Evolutionary conservation across 2,888 invertebrate genomes (phyloP), one percentile per base, ranked within the genome.

Genomic region (Eumerus sabulonum): DNA sequence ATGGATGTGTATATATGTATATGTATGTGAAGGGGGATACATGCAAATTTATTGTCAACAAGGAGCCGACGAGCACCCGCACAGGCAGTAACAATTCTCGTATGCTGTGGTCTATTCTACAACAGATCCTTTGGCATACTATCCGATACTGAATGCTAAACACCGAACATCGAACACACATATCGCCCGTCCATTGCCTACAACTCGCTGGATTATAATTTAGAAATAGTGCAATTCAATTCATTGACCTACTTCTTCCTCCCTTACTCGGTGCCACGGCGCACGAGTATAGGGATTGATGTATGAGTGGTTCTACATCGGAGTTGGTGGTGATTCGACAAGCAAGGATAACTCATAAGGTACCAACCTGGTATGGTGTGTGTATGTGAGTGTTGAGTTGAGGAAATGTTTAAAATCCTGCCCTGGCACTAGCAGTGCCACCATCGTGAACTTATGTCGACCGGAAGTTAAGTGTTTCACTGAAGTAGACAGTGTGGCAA

Each of bases 151-250:
- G 57, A 44, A 27, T 27, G 7, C 53, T 63, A 54, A 44, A 40
- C 36, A 54, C 38, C 38, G 13, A 47, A n/a, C 27, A 27, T 35
- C 59, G 35, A 19, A 18, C 19, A 66, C 47, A 56, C 66, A 44
- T 36, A 44, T 27, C 66, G 60, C 62, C 57, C 63, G 59, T 45
- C 73, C 53, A 73, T 74, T 63, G 68, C 74, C 79, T 64, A 74
- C 74, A n/a, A 60, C 67, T 70, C 64, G 62, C 63, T 74, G 64
- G 71, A 66, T 76, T 76, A 81, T 81, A 81, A 81, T 76, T 81
- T 81, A 71, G 76, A 81, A 81, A 81, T 81, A 81, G 76, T 81
- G 81, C 81, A 81, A 81, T 81, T 81, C 81, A 76, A 81, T 81
- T 81, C 81, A 81, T 76, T 81, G 81, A 76, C 81, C 81, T 62